phyloP scores from a whole-genome alignment of 2,797 vertebrate genomes.

The Lacerta agilis region DNA sequence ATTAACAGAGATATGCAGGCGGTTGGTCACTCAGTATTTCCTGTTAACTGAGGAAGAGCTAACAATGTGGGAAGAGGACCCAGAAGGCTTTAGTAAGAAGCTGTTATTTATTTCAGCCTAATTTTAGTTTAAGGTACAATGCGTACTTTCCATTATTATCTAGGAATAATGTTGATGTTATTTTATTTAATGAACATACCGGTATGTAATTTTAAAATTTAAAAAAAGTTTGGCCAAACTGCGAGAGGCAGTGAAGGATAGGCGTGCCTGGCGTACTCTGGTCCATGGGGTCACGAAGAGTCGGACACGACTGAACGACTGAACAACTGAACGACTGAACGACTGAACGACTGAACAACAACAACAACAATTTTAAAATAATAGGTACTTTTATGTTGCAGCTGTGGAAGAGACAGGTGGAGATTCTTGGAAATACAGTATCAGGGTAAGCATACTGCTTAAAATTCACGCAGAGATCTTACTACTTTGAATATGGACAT shows the following conservation, averaged over 20 bases:
- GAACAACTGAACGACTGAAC: no score
- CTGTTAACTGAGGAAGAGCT: slow-evolving; percentile 93
- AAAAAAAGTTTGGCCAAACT: no score
- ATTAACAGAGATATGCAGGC: slow-evolving; percentile 92
- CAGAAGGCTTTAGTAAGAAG: slow-evolving; percentile 94
- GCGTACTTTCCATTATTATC: neutral
- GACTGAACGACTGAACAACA: no score
- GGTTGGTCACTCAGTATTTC: slow-evolving; percentile 96
- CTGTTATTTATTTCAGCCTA: slow-evolving; percentile 4
- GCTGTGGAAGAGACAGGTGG: slow-evolving; percentile 97
- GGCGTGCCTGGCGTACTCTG: no score
- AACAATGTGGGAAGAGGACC: slow-evolving; percentile 98
- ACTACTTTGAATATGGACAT: neutral
- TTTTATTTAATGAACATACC: neutral
- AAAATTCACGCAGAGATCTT: neutral
- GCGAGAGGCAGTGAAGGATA: no score
- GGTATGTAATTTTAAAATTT: neutral
- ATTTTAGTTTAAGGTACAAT: neutral
- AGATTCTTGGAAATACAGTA: slow-evolving; percentile 98
- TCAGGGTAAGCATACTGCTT: slow-evolving; percentile 85
- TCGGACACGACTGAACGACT: no score
- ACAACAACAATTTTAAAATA: neutral
- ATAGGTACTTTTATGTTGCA: slow-evolving; percentile 55
- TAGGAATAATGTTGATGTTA: neutral
- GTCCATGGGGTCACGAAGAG: no score